Evolutionary conservation across 64 coral and sea anemone species (phyloP).

Genomic region (Stichodactyla helianthus): DNA sequence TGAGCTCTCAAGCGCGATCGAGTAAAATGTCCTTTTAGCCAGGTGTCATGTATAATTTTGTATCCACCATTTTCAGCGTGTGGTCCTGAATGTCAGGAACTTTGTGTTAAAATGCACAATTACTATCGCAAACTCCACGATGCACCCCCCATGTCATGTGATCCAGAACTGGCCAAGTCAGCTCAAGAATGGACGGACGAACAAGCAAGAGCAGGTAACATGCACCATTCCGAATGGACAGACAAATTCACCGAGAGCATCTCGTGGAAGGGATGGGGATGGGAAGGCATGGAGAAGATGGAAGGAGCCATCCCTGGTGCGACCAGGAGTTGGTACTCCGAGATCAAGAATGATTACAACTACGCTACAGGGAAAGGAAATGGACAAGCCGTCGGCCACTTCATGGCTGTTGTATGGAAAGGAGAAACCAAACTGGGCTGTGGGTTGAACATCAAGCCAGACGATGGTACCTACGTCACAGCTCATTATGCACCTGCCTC

Average conservation of each 20-base stretch:
- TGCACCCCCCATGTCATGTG: slow-evolving; percentile 62
- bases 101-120: slow-evolving; percentile 63
- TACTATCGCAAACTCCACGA: slow-evolving; percentile 74
- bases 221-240: slow-evolving; percentile 27
- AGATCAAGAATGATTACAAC: slow-evolving; percentile 67
- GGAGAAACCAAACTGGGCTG: slow-evolving; percentile 48
- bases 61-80: slow-evolving; percentile 30
- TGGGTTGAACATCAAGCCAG: slow-evolving; percentile 40
- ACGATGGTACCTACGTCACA: slow-evolving; percentile 50
- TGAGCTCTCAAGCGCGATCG: too few species aligned
- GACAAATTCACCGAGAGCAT: slow-evolving; percentile 52
- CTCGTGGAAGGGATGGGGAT: slow-evolving; percentile 42
- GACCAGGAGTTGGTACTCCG: slow-evolving; percentile 82
- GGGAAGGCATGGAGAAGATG: slow-evolving; percentile 36
- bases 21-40: too few species aligned
- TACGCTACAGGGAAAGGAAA: slow-evolving; percentile 32
- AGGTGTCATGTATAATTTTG: too few species aligned
- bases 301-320: slow-evolving; percentile 70
- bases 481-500: slow-evolving; percentile 48
- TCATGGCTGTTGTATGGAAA: slow-evolving; percentile 63
- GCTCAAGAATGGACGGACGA: slow-evolving; percentile 61
- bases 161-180: slow-evolving; percentile 64
- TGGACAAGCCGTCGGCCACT: slow-evolving; percentile 42
- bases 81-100: slow-evolving; percentile 42
- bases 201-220: slow-evolving; percentile 31